These are phyloP conservation scores for Andrena cerasifolii DNA, from an alignment of 1,140 invertebrate genomes.

Conservation along the genomic window DNA sequence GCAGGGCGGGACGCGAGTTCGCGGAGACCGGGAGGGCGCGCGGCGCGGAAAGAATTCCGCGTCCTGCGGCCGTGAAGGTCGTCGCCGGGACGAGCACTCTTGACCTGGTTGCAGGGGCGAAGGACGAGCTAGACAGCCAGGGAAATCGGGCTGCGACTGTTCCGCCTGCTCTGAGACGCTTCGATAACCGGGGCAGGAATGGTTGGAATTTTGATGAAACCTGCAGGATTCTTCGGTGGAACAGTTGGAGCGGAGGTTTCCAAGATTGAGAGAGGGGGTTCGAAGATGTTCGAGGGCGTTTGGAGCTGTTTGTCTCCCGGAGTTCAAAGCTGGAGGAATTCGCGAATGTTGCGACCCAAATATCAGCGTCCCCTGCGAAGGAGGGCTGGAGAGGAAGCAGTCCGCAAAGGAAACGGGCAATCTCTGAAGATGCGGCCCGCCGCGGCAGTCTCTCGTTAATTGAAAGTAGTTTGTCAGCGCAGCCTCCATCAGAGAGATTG, in stretches of 20 bases:
- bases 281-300: too few relatives aligned
- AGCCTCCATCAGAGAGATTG: constrained; percentile 41
- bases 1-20: constrained; percentile 4
- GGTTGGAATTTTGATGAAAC: too few relatives aligned
- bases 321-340: neutral
- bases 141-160: constrained; percentile 23
- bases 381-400: constrained; percentile 7
- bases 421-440: constrained; percentile 28
- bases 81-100: constrained; percentile 54
- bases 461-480: constrained; percentile 44
- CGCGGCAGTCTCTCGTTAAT: constrained; percentile 28
- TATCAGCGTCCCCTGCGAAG: neutral
- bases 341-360: too few relatives aligned
- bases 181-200: too few relatives aligned
- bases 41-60: constrained; percentile 51
- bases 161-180: neutral
- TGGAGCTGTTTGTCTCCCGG: too few relatives aligned
- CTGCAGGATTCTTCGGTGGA: too few relatives aligned
- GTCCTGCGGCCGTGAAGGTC: constrained; percentile 56
- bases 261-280: too few relatives aligned
- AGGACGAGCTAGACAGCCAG: constrained; percentile 27
- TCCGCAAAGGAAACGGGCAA: constrained; percentile 14
- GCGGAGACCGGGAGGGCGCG: constrained; percentile 5
- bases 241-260: too few relatives aligned
- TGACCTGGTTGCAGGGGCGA: constrained; percentile 55